Base-by-base conservation (phyloP, 1,140 invertebrate species). In the Drosophila funebris region DNA sequence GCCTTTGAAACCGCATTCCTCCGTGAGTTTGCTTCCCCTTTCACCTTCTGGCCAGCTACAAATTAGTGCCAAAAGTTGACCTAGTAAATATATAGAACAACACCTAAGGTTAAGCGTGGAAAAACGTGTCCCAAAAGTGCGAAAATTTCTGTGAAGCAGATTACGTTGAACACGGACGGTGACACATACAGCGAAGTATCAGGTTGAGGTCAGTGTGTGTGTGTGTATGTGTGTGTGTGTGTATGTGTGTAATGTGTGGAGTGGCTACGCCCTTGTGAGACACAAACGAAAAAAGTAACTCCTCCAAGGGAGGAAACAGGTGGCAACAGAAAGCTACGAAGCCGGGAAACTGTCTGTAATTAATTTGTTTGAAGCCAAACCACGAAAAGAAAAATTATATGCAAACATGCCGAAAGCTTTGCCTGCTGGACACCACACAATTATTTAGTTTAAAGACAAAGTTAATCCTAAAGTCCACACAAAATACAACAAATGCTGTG, bases 1-100 rank as follows among this genome's bases (percentile, higher is more conserved):
- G 43, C 44, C 76, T 73, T 72, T 68, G 76, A 63, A 68, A 78
- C 73, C 57, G 43, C 56, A 76, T 52, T 52, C 67, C 27, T 20
- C 39, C 43, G 44, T 4, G 24, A 27, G 24, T 6, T 6, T 27
- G 4, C 24, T 36, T 24, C 5, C 20, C 5, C 44, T 13, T 27
- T 18, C 48, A 8, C 11, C 8, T 9, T 31, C 24, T 36, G 57
- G 16, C 44, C 33, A 18, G 22, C 52, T 63, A 39, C 76, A 73
- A 78, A 76, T 76, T 68, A 64, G 52, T 56, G 73, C 16, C n/a
- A 16, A 44, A 57, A 73, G 52, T 39, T 27, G 13, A n/a, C 58
- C 44, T 16, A 20, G 9, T 24, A 52, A 48, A 62, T 54, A 61
- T 24, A 66, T 27, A 37, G 14, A n/a, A 50, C 53, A 46, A 37